These are phyloP conservation scores for Arrhopalites spinosus DNA, from an alignment of 2,888 invertebrate genomes.

Conservation along the genomic window DNA sequence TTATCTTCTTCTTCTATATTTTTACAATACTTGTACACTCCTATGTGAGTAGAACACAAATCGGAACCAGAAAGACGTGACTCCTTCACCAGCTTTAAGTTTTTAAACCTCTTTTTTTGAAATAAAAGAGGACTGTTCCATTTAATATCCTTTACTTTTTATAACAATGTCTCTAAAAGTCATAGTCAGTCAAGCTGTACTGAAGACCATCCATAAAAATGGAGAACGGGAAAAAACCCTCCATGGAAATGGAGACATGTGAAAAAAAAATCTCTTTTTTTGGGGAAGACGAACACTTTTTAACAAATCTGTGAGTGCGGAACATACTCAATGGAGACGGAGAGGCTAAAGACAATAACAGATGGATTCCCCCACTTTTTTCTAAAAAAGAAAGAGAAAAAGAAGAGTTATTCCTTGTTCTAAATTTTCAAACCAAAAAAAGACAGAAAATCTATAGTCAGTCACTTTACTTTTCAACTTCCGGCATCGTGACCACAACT, in stretches of 20 bases:
- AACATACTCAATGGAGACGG: background rate
- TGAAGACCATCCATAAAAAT: no score
- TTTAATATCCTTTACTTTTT: background rate
- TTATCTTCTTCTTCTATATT: no score
- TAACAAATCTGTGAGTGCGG: no score
- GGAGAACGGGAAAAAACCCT: no score
- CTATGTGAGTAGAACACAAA: no score
- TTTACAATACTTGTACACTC: no score
- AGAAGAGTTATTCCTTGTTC: conserved; percentile 2
- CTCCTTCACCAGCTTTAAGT: background rate
- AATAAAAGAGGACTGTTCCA: background rate
- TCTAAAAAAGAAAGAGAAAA: background rate
- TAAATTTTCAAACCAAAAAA: background rate
- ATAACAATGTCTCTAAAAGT: no score
- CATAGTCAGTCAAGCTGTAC: no score
- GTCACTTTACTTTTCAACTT: background rate
- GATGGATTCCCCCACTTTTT: conserved; percentile 8
- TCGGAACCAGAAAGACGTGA: background rate
- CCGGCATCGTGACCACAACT: background rate
- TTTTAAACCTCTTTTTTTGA: background rate
- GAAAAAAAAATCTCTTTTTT: no score
- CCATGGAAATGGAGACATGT: no score
- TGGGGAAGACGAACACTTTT: background rate
- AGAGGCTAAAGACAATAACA: background rate
- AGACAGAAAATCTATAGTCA: background rate